Percentiles rank a stretch among this genome's conserved stretches.
These are phyloP conservation scores for Scomber japonicus DNA, from an alignment of 2,113 vertebrate species.

Conservation along the genomic window DNA sequence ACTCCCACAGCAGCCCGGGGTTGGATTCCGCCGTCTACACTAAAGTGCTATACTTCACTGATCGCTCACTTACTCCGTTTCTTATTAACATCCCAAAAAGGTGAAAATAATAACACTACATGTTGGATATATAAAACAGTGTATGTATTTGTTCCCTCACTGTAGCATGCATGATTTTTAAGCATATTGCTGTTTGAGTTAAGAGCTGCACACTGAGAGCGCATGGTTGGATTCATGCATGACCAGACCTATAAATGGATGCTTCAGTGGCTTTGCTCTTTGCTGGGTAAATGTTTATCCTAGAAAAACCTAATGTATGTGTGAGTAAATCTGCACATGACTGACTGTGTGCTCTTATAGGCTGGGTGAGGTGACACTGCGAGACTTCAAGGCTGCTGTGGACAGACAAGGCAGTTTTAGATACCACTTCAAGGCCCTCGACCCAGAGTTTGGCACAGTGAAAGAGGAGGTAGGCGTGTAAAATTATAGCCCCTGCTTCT, in stretches of 20 bases:
- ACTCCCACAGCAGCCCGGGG: conserved; percentile 93
- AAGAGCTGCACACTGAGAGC: neutral
- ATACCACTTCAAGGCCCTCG: conserved; percentile 98
- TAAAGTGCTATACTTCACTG: conserved; percentile 98
- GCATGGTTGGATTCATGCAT: neutral
- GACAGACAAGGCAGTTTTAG: conserved; percentile 94
- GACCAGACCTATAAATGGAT: conserved; percentile 2
- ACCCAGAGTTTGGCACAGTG: conserved; percentile 98
- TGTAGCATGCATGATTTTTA: neutral
- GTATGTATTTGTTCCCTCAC: conserved; percentile 22
- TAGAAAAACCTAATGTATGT: conserved; percentile 20
- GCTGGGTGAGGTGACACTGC: conserved; percentile 94
- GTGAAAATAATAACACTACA: conserved; percentile 74
- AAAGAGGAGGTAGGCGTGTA: conserved; percentile 92
- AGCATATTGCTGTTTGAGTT: conserved; percentile 35
- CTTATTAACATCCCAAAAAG: conserved; percentile 98
- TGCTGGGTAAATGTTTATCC: conserved; percentile 32
- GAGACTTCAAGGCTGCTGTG: conserved; percentile 95
- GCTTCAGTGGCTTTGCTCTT: neutral
- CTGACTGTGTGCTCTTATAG: conserved; percentile 78
- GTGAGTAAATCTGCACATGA: conserved; percentile 28
- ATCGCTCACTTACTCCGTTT: conserved; percentile 96
- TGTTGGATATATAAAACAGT: neutral
- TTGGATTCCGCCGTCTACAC: conserved; percentile 90
- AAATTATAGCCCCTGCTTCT: conserved; percentile 57